A percentile compares a stretch with the other conserved stretches of the same genome.
Evolutionary conservation across 2,797 vertebrate genomes (phyloP).

Genomic region (Hippopotamyrus pictus): DNA sequence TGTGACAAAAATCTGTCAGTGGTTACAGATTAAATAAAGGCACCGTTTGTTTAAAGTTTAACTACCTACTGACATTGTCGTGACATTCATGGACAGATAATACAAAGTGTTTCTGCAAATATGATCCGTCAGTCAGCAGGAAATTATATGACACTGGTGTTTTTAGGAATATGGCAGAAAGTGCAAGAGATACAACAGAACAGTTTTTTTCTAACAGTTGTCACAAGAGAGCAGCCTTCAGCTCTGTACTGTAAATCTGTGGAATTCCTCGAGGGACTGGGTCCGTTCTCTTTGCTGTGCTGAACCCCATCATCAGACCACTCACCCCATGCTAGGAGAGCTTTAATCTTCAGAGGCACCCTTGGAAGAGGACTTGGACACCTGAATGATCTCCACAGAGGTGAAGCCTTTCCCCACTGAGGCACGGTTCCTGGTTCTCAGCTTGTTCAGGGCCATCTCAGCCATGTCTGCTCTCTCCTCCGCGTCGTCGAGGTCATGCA

Average conservation of each 20-base stretch:
- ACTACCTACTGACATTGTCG: not conserved
- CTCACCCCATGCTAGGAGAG: not conserved
- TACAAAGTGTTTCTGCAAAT: not conserved
- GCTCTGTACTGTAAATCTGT: not conserved
- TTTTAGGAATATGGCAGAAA: not conserved
- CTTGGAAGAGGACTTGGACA: slow-evolving; percentile 45
- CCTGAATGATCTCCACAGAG: slow-evolving; percentile 58
- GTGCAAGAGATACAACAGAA: not conserved
- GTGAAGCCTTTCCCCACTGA: slow-evolving; percentile 50
- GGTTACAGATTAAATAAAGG: not conserved
- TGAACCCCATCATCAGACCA: not conserved
- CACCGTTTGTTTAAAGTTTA: not conserved
- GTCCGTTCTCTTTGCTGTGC: not conserved
- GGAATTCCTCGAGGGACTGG: not conserved
- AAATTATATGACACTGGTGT: not conserved
- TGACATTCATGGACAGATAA: not conserved
- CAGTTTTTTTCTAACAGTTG: not conserved
- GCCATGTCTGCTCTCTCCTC: slow-evolving; percentile 55
- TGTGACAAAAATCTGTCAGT: not conserved
- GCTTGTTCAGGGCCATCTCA: slow-evolving; percentile 57
- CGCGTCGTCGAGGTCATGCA: slow-evolving; percentile 50
- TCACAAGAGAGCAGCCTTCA: not conserved
- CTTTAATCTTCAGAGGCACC: slow-evolving; percentile 44
- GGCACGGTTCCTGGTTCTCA: slow-evolving; percentile 48
- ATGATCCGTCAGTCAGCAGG: not conserved